Percentiles rank a stretch among this genome's conserved stretches.
Conservation (phyloP, 2,113 vertebrate species). For the Pseudolaguvia tuberculata region DNA sequence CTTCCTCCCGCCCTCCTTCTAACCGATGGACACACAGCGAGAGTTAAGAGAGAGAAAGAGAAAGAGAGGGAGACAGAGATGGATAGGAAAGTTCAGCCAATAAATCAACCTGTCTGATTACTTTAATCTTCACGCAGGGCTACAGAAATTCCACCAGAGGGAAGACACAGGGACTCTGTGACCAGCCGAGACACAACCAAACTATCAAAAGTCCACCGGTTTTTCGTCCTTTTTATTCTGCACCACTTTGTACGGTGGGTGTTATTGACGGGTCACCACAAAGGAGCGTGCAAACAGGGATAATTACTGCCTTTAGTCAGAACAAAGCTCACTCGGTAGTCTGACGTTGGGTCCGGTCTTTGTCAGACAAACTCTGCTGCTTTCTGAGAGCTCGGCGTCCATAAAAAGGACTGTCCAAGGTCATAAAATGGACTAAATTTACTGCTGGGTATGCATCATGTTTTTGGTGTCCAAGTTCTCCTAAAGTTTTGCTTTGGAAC, state of each 20-base stretch:
- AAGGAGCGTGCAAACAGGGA: background rate
- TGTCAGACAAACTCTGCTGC: background rate
- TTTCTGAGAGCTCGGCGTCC: background rate
- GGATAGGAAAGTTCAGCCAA: slow-evolving; percentile 11
- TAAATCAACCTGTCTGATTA: slow-evolving; percentile 32
- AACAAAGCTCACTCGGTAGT: background rate
- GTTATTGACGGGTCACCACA: background rate
- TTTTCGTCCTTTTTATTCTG: background rate
- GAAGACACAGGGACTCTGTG: background rate
- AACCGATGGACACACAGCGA: background rate
- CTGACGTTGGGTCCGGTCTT: background rate
- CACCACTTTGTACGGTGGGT: background rate
- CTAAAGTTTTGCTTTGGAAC: no score
- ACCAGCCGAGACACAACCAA: background rate
- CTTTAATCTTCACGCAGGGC: slow-evolving; percentile 16
- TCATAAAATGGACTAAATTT: background rate
- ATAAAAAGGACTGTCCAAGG: background rate
- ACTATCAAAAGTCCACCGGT: background rate
- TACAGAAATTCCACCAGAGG: slow-evolving; percentile 14
- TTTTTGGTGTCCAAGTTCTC: no score
- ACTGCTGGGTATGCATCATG: no score
- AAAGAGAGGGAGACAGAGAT: background rate
- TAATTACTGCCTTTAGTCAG: background rate
- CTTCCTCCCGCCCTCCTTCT: slow-evolving; percentile 16
- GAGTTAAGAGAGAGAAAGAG: background rate